phyloP scores from a whole-genome alignment of 2,797 vertebrate genomes.

The Melanotaenia boesemani region DNA sequence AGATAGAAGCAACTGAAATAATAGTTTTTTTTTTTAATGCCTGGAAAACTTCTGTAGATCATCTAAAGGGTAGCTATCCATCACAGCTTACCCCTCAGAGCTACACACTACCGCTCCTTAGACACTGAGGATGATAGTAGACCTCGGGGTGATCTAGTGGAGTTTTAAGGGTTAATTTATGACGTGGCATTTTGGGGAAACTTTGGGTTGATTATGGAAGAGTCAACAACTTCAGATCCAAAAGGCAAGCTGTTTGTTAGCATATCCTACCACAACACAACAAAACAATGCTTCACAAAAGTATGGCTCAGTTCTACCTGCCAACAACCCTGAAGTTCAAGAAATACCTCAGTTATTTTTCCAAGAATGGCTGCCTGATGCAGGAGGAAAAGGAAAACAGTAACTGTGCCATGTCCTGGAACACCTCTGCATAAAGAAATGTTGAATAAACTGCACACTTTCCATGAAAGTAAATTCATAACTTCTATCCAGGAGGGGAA shows the following conservation, averaged over 20 bases:
- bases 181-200: slow-evolving; percentile 16
- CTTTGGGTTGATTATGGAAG: slow-evolving; percentile 28
- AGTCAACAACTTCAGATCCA: slow-evolving; percentile 12
- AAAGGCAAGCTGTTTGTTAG: slow-evolving; percentile 28
- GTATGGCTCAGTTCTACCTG: slow-evolving; percentile 41
- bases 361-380: slow-evolving; percentile 86
- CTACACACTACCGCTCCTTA: no score
- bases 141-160: no score
- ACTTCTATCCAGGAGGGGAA: slow-evolving; percentile 16
- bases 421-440: no score
- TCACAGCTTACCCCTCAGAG: no score
- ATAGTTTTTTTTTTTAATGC: no score
- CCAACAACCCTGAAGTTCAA: slow-evolving; percentile 55
- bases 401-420: slow-evolving; percentile 33
- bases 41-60: no score
- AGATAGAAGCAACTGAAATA: no score
- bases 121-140: no score
- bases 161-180: not conserved
- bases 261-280: slow-evolving; percentile 41
- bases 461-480: not conserved
- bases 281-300: slow-evolving; percentile 28
- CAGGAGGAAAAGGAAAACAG: slow-evolving; percentile 64
- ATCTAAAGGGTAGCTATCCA: no score
- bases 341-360: slow-evolving; percentile 88
- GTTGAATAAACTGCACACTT: not conserved